Percentiles rank a stretch among this genome's conserved stretches.
Conservation (phyloP, 2,113 vertebrate genomes). For the human (Homo sapiens) region GRCh38 chr9:95415001-95415500, state of each 20-base stretch:
- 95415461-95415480: not conserved
- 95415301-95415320: not conserved
- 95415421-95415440: not conserved
- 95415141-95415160: not conserved
- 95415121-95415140: not conserved
- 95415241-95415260: not conserved
- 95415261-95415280: not conserved
- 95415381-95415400: not conserved
- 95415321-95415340: not conserved
- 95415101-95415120: not conserved
- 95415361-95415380: not conserved
- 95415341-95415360: not conserved
- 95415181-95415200: not conserved
- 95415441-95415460: not conserved
- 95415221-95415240: not conserved
- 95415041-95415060: not conserved
- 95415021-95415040: not conserved
- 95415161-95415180: not conserved
- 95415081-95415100: not conserved
- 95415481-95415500: not conserved
- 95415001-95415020: not conserved
- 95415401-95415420: not conserved
- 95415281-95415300: not conserved
- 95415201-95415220: not conserved
- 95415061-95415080: not conserved